A percentile compares a stretch with the other conserved stretches of the same genome.
These are phyloP conservation scores for Pyrgus malvae DNA, from an alignment of 2,888 invertebrate genomes.

Conservation along the genomic window DNA sequence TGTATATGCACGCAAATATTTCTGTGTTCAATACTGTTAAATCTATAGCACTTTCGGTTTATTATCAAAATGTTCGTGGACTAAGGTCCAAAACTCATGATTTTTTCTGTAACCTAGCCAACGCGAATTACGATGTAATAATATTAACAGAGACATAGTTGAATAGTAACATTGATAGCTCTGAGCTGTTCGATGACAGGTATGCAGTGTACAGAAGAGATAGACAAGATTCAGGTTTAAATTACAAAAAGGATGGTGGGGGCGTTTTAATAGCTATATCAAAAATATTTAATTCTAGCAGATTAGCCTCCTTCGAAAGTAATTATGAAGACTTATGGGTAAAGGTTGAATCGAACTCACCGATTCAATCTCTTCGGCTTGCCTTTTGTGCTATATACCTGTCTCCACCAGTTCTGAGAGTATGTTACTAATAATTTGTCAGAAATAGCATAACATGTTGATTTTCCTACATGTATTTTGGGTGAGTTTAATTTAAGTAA, in stretches of 20 bases:
- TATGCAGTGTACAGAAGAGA: conserved; percentile 24
- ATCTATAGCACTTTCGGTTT: too few relatives aligned
- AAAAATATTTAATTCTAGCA: neutral
- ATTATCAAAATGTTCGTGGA: conserved; percentile 23
- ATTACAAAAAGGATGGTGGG: neutral
- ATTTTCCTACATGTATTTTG: neutral
- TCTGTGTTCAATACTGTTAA: neutral
- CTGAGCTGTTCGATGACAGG: conserved; percentile 22
- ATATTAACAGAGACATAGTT: conserved; percentile 10
- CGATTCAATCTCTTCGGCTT: neutral
- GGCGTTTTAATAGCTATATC: conserved; percentile 8
- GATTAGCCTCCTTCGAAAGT: neutral
- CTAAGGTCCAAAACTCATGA: conserved; percentile 15
- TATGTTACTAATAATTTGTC: neutral
- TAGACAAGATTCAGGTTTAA: neutral
- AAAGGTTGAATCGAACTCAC: neutral
- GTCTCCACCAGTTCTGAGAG: neutral
- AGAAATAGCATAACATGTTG: neutral
- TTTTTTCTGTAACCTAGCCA: conserved; percentile 9
- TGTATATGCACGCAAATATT: too few relatives aligned
- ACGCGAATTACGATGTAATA: conserved; percentile 15
- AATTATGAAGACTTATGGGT: conserved; percentile 8
- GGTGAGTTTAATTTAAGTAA: conserved; percentile 5
- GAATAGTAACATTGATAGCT: conserved; percentile 3
- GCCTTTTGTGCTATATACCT: neutral